These are phyloP conservation scores for Megalurothrips usitatus DNA, from an alignment of 2,888 invertebrate species.

Conservation along the genomic window DNA sequence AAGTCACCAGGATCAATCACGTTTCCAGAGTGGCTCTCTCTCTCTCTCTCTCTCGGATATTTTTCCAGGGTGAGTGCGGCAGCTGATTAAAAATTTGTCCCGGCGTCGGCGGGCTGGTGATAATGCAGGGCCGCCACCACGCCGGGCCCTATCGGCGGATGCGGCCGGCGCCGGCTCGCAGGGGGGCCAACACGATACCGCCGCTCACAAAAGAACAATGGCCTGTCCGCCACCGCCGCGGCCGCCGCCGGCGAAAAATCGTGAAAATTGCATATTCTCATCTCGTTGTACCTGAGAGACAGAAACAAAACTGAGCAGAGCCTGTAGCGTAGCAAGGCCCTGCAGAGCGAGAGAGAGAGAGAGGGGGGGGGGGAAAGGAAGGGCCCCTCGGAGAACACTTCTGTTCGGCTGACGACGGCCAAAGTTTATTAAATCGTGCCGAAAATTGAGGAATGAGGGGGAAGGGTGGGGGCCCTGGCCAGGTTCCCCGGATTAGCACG, in stretches of 20 bases:
- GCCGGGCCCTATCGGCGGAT: background rate
- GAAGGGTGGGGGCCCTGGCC: background rate
- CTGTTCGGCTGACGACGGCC: background rate
- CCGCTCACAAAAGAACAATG: background rate
- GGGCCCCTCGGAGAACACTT: background rate
- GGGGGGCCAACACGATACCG: background rate
- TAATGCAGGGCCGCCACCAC: background rate
- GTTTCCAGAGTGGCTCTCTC: too few species aligned
- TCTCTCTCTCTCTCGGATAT: too few species aligned
- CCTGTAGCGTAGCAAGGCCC: too few species aligned
- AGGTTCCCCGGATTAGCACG: background rate
- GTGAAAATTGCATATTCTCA: background rate
- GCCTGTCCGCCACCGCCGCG: background rate
- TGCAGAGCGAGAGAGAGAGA: too few species aligned
- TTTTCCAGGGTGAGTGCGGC: background rate
- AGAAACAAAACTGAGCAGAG: background rate
- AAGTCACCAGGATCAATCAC: too few species aligned
- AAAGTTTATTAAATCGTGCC: conserved; percentile 23
- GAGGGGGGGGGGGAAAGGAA: background rate
- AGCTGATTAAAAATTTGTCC: background rate
- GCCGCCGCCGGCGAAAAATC: background rate
- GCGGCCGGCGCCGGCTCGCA: background rate
- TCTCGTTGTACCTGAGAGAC: background rate
- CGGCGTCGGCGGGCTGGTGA: background rate
- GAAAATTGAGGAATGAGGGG: conserved; percentile 17